Percentiles rank a stretch among this genome's conserved stretches.
These are phyloP conservation scores for Apamea anceps DNA, from an alignment of 2,888 invertebrate genomes.

Conservation along the genomic window DNA sequence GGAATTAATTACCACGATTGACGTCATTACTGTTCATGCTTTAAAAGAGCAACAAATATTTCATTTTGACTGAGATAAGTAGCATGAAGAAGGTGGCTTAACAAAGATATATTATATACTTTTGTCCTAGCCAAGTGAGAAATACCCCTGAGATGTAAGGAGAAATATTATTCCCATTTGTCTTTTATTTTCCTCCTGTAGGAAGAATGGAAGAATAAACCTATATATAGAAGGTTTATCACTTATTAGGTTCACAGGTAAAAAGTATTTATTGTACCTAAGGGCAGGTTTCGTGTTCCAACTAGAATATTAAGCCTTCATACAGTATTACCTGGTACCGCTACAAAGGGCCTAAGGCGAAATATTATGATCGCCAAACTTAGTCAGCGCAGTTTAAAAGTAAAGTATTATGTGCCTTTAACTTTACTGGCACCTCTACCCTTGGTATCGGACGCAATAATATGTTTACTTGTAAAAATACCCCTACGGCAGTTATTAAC, in stretches of 20 bases:
- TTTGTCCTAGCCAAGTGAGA: neutral
- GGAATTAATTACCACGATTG: conserved; percentile 19
- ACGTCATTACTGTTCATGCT: conserved; percentile 19
- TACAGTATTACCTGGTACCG: neutral
- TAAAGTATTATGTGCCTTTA: neutral
- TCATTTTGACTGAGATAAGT: neutral
- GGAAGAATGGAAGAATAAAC: neutral
- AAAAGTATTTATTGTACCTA: conserved; percentile 4
- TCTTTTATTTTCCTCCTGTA: conserved; percentile 6
- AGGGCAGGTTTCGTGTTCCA: conserved; percentile 1
- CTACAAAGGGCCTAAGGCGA: neutral
- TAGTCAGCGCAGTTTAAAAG: neutral
- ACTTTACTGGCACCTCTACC: neutral
- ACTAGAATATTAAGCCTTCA: neutral
- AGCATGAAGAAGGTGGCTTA: neutral
- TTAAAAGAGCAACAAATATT: neutral
- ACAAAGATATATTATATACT: neutral
- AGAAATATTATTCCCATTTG: conserved; percentile 11
- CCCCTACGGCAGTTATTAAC: no score
- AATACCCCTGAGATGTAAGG: neutral
- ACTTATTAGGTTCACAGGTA: conserved; percentile 43
- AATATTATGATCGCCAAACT: conserved; percentile 13
- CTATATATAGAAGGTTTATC: conserved; percentile 2
- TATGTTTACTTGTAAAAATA: neutral
- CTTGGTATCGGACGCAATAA: neutral